phyloP scores from a whole-genome alignment of 2,888 invertebrate species.

The Epinotia brunnichana region DNA sequence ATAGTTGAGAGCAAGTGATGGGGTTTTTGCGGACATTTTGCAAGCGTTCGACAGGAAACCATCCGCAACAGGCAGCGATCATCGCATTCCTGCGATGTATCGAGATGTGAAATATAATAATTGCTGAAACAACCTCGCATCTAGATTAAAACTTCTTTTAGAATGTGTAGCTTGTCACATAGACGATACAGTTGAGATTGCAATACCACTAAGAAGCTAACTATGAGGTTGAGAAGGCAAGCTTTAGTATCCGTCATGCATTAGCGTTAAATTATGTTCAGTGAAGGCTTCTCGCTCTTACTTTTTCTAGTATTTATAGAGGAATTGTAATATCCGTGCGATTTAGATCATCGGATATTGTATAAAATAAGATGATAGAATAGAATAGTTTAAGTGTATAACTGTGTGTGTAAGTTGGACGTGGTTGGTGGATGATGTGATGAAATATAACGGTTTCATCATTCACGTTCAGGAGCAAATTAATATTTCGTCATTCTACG shows the following conservation, averaged over 20 bases:
- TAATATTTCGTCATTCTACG: no score
- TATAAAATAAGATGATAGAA: no score
- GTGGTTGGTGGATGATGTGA: no score
- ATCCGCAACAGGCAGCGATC: constrained; percentile 48
- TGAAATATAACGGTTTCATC: no score
- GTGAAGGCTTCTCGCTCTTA: constrained; percentile 38
- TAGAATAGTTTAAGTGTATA: no score
- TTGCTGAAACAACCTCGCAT: not conserved
- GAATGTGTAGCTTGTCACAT: not conserved
- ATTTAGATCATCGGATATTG: not conserved
- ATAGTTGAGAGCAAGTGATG: constrained; percentile 28
- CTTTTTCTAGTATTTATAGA: constrained; percentile 31
- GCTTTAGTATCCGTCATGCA: constrained; percentile 32
- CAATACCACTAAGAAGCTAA: constrained; percentile 43
- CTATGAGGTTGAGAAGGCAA: not conserved
- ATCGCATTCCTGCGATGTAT: constrained; percentile 48
- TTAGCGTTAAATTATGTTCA: constrained; percentile 39
- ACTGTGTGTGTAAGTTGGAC: no score
- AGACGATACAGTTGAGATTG: not conserved
- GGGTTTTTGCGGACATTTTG: constrained; percentile 27
- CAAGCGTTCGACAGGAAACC: constrained; percentile 48
- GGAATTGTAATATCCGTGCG: constrained; percentile 27
- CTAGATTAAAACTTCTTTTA: not conserved
- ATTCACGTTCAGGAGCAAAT: no score
- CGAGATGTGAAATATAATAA: constrained; percentile 51